These are phyloP conservation scores for Pocillopora grandis DNA, from an alignment of 92 coral and sea anemone species.

Conservation along the genomic window DNA sequence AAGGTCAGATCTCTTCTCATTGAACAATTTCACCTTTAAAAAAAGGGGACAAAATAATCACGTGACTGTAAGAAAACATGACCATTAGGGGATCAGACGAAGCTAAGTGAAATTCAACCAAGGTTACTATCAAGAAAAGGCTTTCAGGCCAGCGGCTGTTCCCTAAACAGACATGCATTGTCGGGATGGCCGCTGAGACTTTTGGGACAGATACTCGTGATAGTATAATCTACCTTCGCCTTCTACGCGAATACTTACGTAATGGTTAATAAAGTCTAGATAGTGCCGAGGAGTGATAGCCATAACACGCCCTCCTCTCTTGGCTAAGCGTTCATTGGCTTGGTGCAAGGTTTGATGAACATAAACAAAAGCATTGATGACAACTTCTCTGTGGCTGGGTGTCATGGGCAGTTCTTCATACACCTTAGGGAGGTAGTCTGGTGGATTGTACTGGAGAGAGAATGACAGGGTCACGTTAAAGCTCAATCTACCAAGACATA, in stretches of 20 bases:
- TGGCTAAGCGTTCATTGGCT: constrained; percentile 88
- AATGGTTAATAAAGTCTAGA: constrained; percentile 95
- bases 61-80: not conserved
- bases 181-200: too few relatives aligned
- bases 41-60: not conserved
- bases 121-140: too few relatives aligned
- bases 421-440: constrained; percentile 94
- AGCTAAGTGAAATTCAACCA: too few relatives aligned
- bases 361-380: constrained; percentile 94
- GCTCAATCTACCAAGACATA: too few relatives aligned
- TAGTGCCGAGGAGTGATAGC: constrained; percentile 97
- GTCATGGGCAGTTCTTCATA: constrained; percentile 91
- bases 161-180: too few relatives aligned
- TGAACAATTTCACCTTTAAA: constrained; percentile 87
- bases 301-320: constrained; percentile 96
- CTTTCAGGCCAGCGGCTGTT: too few relatives aligned
- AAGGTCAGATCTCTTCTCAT: constrained; percentile 96
- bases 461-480: not conserved
- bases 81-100: too few relatives aligned
- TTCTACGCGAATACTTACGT: constrained; percentile 55
- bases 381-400: constrained; percentile 99
- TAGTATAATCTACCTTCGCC: too few relatives aligned
- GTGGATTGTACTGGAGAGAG: constrained; percentile 81
- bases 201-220: too few relatives aligned
- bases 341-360: constrained; percentile 98